Conservation (phyloP, 2,113 vertebrate genomes). For the Xyrauchen texanus region DNA sequence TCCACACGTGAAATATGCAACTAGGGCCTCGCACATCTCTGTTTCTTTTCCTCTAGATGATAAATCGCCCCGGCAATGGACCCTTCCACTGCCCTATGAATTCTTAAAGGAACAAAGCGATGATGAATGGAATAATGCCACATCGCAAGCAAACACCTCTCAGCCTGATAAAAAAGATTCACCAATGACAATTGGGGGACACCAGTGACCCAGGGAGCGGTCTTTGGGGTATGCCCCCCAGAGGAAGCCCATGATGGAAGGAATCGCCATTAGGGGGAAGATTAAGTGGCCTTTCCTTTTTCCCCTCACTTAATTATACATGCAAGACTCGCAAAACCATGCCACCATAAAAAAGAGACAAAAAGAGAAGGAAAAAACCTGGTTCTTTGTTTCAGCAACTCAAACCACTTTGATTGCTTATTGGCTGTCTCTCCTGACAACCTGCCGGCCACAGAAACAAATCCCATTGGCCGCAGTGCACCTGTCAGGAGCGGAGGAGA, state of each 20-base stretch:
- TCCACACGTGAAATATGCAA: conserved; percentile 50
- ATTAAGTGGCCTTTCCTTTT: conserved; percentile 88
- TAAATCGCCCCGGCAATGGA: conserved; percentile 76
- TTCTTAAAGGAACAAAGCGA: conserved; percentile 84
- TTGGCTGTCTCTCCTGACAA: conserved; percentile 96
- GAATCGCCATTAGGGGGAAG: conserved; percentile 89
- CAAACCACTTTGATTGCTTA: conserved; percentile 87
- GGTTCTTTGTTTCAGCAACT: conserved; percentile 84
- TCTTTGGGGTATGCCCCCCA: conserved; percentile 82
- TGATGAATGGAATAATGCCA: conserved; percentile 84
- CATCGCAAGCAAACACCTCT: conserved; percentile 78
- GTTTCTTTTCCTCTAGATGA: conserved; percentile 68
- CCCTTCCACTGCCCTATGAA: conserved; percentile 76
- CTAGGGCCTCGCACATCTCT: conserved; percentile 36
- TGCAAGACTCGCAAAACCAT: conserved; percentile 79
- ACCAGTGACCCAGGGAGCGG: conserved; percentile 82
- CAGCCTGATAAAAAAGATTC: conserved; percentile 83
- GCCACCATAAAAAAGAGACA: conserved; percentile 53
- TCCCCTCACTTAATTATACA: conserved; percentile 90
- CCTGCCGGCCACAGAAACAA: conserved; percentile 84
- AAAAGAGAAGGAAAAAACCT: conserved; percentile 62
- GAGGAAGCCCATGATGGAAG: conserved; percentile 80
- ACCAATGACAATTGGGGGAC: conserved; percentile 85
- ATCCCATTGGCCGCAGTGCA: conserved; percentile 91
- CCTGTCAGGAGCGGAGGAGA: conserved; percentile 64